These are phyloP conservation scores for Cephus sareptanus DNA, from an alignment of 2,888 invertebrate species.

Conservation along the genomic window DNA sequence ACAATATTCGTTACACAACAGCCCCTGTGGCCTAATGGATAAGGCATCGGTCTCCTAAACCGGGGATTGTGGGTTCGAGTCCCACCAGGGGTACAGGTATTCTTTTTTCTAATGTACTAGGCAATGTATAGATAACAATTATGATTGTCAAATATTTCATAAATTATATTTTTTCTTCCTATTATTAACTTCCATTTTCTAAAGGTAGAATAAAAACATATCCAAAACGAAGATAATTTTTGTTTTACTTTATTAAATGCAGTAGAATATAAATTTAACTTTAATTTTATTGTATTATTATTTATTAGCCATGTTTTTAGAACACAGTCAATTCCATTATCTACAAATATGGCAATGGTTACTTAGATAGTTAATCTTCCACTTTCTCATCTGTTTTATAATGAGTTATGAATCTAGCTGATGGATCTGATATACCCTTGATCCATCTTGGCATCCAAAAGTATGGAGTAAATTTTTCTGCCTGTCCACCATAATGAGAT, in stretches of 20 bases:
- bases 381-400: conserved; percentile 69
- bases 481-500: conserved; percentile 72
- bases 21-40: conserved; percentile 88
- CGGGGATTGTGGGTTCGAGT: conserved; percentile 88
- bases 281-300: no score
- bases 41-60: conserved; percentile 88
- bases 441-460: conserved; percentile 87
- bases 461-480: conserved; percentile 74
- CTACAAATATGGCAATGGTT: neutral
- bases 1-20: conserved; percentile 6
- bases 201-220: neutral
- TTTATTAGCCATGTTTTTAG: no score
- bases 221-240: neutral
- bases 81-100: conserved; percentile 81
- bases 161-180: neutral
- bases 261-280: neutral
- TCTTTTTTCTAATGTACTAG: neutral
- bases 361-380: conserved; percentile 7
- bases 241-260: neutral
- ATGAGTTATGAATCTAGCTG: conserved; percentile 80
- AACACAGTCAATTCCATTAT: no score
- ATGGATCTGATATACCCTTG: conserved; percentile 75
- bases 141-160: neutral
- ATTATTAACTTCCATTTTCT: neutral
- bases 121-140: neutral